phyloP scores from a whole-genome alignment of 2,888 invertebrate species.

The Trissoscelio sp. region DNA sequence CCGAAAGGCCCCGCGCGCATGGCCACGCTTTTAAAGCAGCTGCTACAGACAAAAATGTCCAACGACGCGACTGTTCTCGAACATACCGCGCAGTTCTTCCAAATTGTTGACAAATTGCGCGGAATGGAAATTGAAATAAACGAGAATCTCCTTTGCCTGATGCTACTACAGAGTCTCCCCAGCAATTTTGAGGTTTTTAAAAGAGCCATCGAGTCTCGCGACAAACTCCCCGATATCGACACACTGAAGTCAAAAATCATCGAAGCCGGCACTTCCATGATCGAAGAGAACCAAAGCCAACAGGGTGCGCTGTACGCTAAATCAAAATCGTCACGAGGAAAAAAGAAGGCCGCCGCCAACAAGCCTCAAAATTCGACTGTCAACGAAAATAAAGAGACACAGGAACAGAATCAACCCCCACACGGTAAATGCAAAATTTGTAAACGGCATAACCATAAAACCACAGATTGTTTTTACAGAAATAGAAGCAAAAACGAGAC shows the following conservation, averaged over 20 bases:
- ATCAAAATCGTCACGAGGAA: background rate
- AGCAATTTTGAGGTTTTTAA: slow-evolving; percentile 69
- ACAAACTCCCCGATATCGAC: slow-evolving; percentile 66
- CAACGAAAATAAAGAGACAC: too few relatives aligned
- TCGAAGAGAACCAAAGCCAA: background rate
- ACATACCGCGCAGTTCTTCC: slow-evolving; percentile 64
- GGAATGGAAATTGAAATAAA: slow-evolving; percentile 67
- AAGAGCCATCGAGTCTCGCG: slow-evolving; percentile 71
- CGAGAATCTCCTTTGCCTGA: slow-evolving; percentile 51
- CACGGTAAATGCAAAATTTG: too few relatives aligned
- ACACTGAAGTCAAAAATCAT: slow-evolving; percentile 67
- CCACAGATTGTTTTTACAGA: too few relatives aligned
- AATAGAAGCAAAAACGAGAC: background rate
- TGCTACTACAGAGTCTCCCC: slow-evolving; percentile 67
- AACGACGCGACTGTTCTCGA: slow-evolving; percentile 51
- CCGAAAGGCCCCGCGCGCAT: slow-evolving; percentile 60
- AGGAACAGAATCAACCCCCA: too few relatives aligned
- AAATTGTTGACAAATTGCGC: slow-evolving; percentile 66
- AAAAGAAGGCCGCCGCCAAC: background rate
- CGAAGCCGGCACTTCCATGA: slow-evolving; percentile 53
- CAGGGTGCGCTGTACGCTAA: slow-evolving; percentile 20
- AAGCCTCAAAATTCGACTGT: background rate
- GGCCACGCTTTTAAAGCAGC: slow-evolving; percentile 43
- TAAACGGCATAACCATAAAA: too few relatives aligned
- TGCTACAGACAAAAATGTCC: slow-evolving; percentile 37